These are phyloP conservation scores for Aplocera efformata DNA, from an alignment of 2,888 invertebrate species.

Conservation along the genomic window DNA sequence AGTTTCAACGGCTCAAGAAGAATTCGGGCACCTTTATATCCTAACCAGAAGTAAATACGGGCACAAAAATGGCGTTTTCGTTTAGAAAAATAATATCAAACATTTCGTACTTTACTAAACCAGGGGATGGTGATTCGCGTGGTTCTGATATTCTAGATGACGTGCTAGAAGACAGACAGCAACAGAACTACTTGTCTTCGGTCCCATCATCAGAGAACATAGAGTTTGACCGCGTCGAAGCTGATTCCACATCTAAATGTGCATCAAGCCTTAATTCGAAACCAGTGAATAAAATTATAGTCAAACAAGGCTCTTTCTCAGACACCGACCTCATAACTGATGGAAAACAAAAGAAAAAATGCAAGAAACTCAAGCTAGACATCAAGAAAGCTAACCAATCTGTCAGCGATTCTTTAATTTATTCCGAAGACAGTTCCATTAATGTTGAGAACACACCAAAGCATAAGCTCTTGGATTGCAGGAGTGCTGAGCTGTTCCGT, in stretches of 20 bases:
- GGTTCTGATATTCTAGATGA: constrained; percentile 10
- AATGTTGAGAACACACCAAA: constrained; percentile 67
- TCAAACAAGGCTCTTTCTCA: constrained; percentile 59
- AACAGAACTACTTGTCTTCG: constrained; percentile 12
- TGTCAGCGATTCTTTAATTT: constrained; percentile 39
- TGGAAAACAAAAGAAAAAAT: constrained; percentile 42
- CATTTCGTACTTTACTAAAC: constrained; percentile 66
- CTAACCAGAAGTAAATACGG: constrained; percentile 2
- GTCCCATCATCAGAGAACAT: constrained; percentile 29
- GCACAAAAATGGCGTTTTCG: constrained; percentile 65
- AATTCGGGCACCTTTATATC: constrained; percentile 3
- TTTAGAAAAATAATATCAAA: constrained; percentile 68
- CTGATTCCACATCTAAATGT: constrained; percentile 59
- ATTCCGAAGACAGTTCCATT: constrained; percentile 29
- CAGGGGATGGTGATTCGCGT: constrained; percentile 37
- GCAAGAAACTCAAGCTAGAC: constrained; percentile 58
- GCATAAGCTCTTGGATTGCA: constrained; percentile 54
- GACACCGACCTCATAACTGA: constrained; percentile 58
- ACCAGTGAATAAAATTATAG: constrained; percentile 45
- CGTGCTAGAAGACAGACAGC: not conserved
- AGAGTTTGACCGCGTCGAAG: constrained; percentile 47
- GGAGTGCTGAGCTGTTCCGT: constrained; percentile 55
- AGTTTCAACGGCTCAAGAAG: constrained; percentile 5
- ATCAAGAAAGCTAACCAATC: constrained; percentile 60
- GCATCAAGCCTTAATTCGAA: constrained; percentile 45